These are phyloP conservation scores for Chymomyza caudatula DNA, from an alignment of 2,888 invertebrate species.

Conservation along the genomic window DNA sequence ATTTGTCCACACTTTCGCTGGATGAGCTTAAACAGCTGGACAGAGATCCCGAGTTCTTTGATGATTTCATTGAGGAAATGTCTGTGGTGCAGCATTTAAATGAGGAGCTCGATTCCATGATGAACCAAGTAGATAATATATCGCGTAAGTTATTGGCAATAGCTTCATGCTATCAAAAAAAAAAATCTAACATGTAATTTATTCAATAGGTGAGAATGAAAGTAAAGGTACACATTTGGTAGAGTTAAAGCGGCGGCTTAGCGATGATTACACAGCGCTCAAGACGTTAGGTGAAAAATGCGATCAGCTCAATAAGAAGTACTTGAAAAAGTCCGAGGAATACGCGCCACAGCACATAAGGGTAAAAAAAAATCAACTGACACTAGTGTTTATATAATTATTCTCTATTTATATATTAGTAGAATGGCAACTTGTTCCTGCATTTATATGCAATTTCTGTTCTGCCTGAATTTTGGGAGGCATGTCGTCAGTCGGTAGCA, in stretches of 20 bases:
- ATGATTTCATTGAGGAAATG: conserved; percentile 85
- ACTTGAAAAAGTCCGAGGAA: conserved; percentile 85
- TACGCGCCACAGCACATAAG: conserved; percentile 87
- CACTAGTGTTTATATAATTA: no score
- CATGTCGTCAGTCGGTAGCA: no score
- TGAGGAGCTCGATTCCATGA: conserved; percentile 84
- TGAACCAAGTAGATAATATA: conserved; percentile 84
- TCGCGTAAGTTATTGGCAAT: conserved; percentile 79
- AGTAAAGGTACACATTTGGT: conserved; percentile 79
- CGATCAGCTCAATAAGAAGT: conserved; percentile 84
- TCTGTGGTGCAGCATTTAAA: conserved; percentile 84
- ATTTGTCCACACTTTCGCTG: conserved; percentile 76
- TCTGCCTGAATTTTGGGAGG: no score
- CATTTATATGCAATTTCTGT: no score
- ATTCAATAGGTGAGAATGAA: conserved; percentile 83
- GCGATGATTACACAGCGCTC: conserved; percentile 83
- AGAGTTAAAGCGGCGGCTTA: conserved; percentile 81
- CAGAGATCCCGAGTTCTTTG: conserved; percentile 85
- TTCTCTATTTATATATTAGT: no score
- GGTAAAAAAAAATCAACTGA: conserved; percentile 76
- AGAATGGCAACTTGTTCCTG: no score
- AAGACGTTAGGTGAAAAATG: conserved; percentile 85
- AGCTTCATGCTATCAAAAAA: no score
- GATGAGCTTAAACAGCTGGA: conserved; percentile 86
- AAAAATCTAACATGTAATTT: conserved; percentile 44